These are phyloP conservation scores for Natator depressus DNA, from an alignment of 2,113 vertebrate genomes.

Conservation along the genomic window DNA sequence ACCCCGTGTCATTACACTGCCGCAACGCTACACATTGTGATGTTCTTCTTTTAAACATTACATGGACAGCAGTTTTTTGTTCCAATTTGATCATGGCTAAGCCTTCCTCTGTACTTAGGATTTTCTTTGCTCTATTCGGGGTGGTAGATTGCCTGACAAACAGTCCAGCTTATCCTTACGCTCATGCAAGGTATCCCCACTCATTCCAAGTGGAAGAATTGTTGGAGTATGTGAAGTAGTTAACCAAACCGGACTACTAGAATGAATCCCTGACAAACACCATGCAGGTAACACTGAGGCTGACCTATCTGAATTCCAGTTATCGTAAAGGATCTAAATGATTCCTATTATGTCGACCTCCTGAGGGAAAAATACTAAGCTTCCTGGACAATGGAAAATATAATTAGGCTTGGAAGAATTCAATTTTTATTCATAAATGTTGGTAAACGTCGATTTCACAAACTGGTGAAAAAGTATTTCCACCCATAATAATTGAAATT, in stretches of 20 bases:
- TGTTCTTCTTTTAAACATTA: neutral
- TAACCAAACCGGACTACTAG: neutral
- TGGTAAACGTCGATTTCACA: neutral
- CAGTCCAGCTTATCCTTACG: constrained; percentile 8
- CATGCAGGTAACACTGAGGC: neutral
- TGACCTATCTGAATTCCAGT: neutral
- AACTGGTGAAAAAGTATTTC: neutral
- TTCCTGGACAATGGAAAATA: rapidly evolving
- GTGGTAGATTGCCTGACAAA: constrained; percentile 15
- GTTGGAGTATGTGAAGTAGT: neutral
- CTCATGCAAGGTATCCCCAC: neutral
- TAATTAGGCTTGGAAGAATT: neutral
- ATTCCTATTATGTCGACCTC: neutral
- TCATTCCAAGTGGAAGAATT: neutral
- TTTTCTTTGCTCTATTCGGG: neutral
- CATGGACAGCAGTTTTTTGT: neutral
- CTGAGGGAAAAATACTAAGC: rapidly evolving
- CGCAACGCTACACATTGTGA: neutral
- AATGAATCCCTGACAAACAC: neutral
- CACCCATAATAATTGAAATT: neutral
- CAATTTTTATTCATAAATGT: neutral
- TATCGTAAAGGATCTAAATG: neutral
- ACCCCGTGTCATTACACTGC: neutral
- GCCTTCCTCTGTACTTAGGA: neutral
- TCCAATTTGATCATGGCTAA: neutral